Evolutionary conservation across 1,140 invertebrate genomes (phyloP), one percentile per base, ranked within the genome.

Genomic region (Lamellibrachia luymesi): DNA sequence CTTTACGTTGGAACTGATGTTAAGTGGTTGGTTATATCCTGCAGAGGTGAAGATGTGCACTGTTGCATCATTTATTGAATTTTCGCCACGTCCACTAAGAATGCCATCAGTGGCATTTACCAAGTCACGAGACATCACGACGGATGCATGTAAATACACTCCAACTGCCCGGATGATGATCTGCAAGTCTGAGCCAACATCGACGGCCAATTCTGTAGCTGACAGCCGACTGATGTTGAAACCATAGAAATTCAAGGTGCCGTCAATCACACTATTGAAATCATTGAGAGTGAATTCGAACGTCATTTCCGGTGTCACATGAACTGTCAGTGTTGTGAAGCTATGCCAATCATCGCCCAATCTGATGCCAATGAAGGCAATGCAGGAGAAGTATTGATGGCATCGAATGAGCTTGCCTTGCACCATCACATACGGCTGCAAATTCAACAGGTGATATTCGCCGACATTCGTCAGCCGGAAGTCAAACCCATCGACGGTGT

Each of bases 391-490:
- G 91, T 94, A 94, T 51, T 94, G 89, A 56, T 94, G 93, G 91
- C 94, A 95, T 7, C 92, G 93, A 27, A 95, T 64, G 51, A 94
- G 93, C 90, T 94, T 95, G 89, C 93, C 94, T 92, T 94, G 93
- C 17, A 94, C 92, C 13, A 94, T 49, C 27, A 94, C 91, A 92
- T 94, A 92, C 27, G 90, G 52, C 10, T 38, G n/a, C 1, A 94
- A 51, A 56, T 92, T 94, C 90, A 95, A 91, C 90, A 95, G 25
- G 92, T 91, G 89, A 93, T 94, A 94, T 38, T 93, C 91, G 5
- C 93, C 94, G 2, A 93, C 92, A 56, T 91, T 91, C 52, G 56
- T 91, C 25, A 94, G 90, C 50, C 94, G 93, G 92, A 94, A 94
- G 90, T 92, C 92, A 27, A 94, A 80, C 4, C 94, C 94, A 90